These are phyloP conservation scores for Morpho deidamia DNA, from an alignment of 2,888 invertebrate species.

Conservation along the genomic window DNA sequence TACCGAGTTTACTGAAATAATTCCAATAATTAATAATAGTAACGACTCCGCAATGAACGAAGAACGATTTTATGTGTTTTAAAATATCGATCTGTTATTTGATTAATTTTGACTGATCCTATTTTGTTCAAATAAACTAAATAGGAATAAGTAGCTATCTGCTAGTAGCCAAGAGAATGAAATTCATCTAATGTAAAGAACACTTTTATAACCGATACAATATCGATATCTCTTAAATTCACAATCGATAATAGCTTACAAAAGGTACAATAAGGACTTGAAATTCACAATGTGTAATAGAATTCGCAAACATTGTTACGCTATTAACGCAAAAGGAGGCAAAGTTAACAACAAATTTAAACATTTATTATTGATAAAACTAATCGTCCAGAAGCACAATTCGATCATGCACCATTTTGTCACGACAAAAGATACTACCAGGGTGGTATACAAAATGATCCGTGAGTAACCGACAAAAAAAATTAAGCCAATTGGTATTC, in stretches of 20 bases:
- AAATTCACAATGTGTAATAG: constrained; percentile 72
- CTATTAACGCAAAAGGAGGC: constrained; percentile 75
- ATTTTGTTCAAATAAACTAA: too few species aligned
- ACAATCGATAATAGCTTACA: constrained; percentile 58
- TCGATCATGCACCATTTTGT: constrained; percentile 64
- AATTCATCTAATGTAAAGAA: constrained; percentile 5
- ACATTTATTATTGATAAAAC: constrained; percentile 57
- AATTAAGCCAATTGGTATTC: constrained; percentile 26
- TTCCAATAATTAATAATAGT: background rate
- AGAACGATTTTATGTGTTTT: too few species aligned
- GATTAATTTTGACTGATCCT: too few species aligned
- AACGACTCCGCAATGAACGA: too few species aligned
- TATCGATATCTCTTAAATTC: constrained; percentile 44
- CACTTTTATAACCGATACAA: constrained; percentile 36
- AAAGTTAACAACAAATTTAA: constrained; percentile 75
- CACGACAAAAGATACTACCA: constrained; percentile 54
- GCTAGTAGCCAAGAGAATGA: constrained; percentile 2
- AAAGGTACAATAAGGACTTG: constrained; percentile 47
- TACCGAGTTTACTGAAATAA: background rate
- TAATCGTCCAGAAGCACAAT: constrained; percentile 73
- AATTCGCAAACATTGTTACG: constrained; percentile 75
- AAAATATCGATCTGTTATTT: too few species aligned
- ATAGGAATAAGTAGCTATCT: background rate
- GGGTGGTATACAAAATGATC: constrained; percentile 53
- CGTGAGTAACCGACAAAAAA: constrained; percentile 32